These are phyloP conservation scores for Vombatus ursinus DNA, from an alignment of 2,113 vertebrate species.

Conservation along the genomic window DNA sequence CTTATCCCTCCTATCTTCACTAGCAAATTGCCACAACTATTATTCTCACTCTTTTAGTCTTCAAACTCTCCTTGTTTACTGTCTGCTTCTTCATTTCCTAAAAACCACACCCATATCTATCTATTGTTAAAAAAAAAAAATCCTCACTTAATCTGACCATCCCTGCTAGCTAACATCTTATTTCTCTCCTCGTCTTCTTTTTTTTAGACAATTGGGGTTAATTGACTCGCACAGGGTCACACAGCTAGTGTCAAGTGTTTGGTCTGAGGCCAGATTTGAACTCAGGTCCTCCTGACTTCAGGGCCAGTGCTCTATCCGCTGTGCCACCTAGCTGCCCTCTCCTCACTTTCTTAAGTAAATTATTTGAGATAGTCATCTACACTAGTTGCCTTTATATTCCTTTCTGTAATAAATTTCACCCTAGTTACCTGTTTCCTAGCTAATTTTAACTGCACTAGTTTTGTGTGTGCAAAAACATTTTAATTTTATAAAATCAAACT, in stretches of 20 bases:
- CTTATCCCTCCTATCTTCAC: background rate
- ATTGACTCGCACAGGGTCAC: no score
- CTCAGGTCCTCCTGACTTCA: no score
- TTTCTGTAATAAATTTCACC: background rate
- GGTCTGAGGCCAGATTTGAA: no score
- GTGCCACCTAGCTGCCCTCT: no score
- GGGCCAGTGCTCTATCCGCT: no score
- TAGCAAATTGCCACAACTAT: background rate
- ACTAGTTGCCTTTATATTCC: background rate
- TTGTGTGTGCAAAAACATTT: background rate
- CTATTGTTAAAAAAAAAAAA: background rate
- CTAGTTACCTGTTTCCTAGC: background rate
- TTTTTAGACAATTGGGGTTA: no score
- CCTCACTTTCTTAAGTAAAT: background rate
- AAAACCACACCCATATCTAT: background rate
- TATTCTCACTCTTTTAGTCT: background rate
- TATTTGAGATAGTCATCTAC: background rate
- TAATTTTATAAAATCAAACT: background rate
- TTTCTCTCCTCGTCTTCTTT: no score
- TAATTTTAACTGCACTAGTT: background rate
- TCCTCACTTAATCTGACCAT: background rate
- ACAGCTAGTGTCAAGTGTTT: no score
- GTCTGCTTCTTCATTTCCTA: background rate
- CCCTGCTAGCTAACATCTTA: background rate
- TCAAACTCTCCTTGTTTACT: background rate